These are phyloP conservation scores for Lymantria monacha DNA, from an alignment of 2,888 invertebrate genomes.

Conservation along the genomic window DNA sequence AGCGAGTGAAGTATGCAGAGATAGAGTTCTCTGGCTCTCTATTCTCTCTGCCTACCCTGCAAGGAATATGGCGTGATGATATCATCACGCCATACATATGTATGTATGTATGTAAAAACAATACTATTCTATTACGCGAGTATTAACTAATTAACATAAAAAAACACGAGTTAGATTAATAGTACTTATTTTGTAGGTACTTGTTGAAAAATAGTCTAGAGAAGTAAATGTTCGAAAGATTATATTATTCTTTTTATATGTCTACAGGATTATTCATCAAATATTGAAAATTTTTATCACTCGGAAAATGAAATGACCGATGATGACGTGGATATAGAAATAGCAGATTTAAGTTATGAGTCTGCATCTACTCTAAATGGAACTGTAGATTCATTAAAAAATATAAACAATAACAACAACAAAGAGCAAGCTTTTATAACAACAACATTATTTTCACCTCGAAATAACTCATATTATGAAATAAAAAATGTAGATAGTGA, in stretches of 20 bases:
- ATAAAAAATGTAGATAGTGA: constrained; percentile 43
- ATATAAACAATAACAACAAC: constrained; percentile 72
- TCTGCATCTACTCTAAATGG: constrained; percentile 44
- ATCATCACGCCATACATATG: no score
- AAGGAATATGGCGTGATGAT: no score
- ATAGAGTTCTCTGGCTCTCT: no score
- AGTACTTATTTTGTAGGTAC: no score
- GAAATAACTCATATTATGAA: constrained; percentile 32
- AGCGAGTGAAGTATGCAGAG: no score
- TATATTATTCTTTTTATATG: neutral
- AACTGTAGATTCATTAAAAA: constrained; percentile 40
- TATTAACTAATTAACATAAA: no score
- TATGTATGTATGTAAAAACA: no score
- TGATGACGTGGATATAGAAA: constrained; percentile 73
- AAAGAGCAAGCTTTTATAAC: constrained; percentile 33
- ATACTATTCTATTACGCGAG: no score
- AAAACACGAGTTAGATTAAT: no score
- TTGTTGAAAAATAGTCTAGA: no score
- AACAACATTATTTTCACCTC: constrained; percentile 28
- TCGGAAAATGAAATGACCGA: constrained; percentile 80
- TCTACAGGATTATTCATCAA: constrained; percentile 73
- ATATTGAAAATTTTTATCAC: constrained; percentile 72
- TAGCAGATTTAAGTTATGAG: constrained; percentile 55
- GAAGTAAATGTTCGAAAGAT: no score
- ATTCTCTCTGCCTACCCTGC: no score